phyloP scores from a whole-genome alignment of 2,797 vertebrate species.

The Toxotes lorentzi region DNA sequence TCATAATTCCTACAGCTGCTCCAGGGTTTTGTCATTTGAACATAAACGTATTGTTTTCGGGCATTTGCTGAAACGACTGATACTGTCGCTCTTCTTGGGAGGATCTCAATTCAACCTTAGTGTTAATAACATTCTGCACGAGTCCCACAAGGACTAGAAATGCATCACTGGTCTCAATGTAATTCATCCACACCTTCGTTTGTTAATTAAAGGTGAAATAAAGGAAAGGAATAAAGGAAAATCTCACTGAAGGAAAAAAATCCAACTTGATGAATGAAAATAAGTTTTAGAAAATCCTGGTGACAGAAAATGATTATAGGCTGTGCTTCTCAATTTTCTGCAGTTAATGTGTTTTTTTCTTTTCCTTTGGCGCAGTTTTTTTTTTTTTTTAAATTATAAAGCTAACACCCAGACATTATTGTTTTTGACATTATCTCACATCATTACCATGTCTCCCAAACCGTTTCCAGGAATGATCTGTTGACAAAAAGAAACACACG shows the following conservation, averaged over 20 bases:
- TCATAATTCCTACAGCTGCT: not conserved
- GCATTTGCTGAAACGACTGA: no score
- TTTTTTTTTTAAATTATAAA: not conserved
- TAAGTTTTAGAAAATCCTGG: not conserved
- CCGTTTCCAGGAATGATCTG: no score
- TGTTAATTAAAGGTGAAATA: conserved; percentile 31
- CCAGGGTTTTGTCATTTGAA: not conserved
- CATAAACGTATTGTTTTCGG: not conserved
- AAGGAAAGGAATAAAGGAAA: no score
- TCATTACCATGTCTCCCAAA: no score
- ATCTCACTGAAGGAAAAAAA: not conserved
- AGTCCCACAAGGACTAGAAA: not conserved
- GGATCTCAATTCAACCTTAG: not conserved
- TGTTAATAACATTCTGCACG: not conserved
- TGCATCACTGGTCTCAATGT: not conserved
- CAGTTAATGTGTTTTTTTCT: not conserved
- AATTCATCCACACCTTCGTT: conserved; percentile 18
- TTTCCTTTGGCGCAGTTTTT: not conserved
- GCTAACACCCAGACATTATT: no score
- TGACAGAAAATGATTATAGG: not conserved
- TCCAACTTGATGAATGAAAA: not conserved
- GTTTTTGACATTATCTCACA: no score
- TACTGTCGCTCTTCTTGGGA: no score
- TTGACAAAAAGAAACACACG: no score
- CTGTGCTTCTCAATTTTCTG: not conserved